phyloP scores from a whole-genome alignment of 2,113 vertebrate species.

The Solea senegalensis region DNA sequence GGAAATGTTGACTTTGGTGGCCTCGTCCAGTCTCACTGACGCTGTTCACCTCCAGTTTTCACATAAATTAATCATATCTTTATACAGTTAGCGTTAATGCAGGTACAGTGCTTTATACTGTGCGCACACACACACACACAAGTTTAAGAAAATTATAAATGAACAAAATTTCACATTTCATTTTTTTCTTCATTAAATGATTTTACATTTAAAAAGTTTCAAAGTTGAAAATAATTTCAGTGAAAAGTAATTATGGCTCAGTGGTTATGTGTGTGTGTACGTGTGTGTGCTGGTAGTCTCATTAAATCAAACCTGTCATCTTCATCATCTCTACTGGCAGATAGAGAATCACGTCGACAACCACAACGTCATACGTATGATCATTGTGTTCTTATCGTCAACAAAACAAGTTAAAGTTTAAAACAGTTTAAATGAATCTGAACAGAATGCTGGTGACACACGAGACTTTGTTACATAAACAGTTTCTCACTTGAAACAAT shows the following conservation, averaged over 20 bases:
- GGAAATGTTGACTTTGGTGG: constrained; percentile 23
- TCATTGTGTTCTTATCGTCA: constrained; percentile 12
- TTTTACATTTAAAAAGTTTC: constrained; percentile 79
- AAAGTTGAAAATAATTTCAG: constrained; percentile 78
- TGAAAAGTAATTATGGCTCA: constrained; percentile 78
- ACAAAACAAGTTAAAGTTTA: background rate
- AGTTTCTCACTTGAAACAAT: too few relatives aligned
- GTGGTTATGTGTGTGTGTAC: constrained; percentile 41
- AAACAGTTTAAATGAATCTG: too few relatives aligned
- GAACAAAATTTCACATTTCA: constrained; percentile 37
- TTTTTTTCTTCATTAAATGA: constrained; percentile 64
- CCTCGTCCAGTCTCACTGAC: constrained; percentile 58
- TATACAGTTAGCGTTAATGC: constrained; percentile 68
- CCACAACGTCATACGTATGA: constrained; percentile 14
- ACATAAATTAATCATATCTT: constrained; percentile 78
- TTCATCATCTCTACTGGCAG: constrained; percentile 67
- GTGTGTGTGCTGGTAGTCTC: constrained; percentile 40
- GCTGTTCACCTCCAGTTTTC: constrained; percentile 67
- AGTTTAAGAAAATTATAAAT: constrained; percentile 15
- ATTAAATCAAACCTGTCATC: constrained; percentile 38
- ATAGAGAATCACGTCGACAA: constrained; percentile 59
- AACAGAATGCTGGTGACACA: background rate
- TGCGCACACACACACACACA: constrained; percentile 20
- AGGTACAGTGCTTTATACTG: constrained; percentile 72
- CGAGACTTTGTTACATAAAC: too few relatives aligned